Base-by-base conservation (phyloP, 2,113 vertebrate species). In the Urocitellus parryii region DNA sequence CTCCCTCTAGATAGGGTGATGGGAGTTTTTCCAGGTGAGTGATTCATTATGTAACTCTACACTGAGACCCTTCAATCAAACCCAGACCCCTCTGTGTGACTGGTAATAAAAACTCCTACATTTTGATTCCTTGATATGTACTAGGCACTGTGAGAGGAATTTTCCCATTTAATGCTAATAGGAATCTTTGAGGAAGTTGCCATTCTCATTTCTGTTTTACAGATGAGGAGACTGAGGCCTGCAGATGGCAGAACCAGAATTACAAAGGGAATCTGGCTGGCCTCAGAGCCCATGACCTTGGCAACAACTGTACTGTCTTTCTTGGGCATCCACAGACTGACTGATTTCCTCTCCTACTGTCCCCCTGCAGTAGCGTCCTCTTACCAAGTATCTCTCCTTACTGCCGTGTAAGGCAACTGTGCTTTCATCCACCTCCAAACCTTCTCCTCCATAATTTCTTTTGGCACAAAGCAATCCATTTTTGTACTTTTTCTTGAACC, bases 391-490 rank as follows among this genome's bases (percentile, higher is more conserved):
- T 29, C 10, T 77, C 61, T 91, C 51, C 45, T 56, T 9, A 5
- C 24, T 25, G 37, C 7, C 3, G 5, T 51, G 65, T 32, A 42
- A 34, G 34, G 4, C 24, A 7, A 37, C 45, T 20, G 24, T 81
- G n/a, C 34, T 78, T 74, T 25, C 63, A 13, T 16, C 11, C 4
- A 73, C 32, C 18, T 82, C 45, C 4, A 1, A 17, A 4, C 1
- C 34, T 89, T 77, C 86, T 91, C 42, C 17, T 51, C 16, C 72
- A 53, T 68, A 14, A 45, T 93, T 91, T 95, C 17, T 73, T n/a
- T 88, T 8, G 8, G 8, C 32, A 27, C 29, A 65, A 89, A 82
- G 37, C 34, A 32, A 29, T 65, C 5, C 12, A 81, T 56, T 53
- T 80, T 86, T 58, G n/a, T 72, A 27, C 32, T 18, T 58, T 67